Conservation (phyloP, 1,140 invertebrate species). For the Tigriopus japonicus region DNA sequence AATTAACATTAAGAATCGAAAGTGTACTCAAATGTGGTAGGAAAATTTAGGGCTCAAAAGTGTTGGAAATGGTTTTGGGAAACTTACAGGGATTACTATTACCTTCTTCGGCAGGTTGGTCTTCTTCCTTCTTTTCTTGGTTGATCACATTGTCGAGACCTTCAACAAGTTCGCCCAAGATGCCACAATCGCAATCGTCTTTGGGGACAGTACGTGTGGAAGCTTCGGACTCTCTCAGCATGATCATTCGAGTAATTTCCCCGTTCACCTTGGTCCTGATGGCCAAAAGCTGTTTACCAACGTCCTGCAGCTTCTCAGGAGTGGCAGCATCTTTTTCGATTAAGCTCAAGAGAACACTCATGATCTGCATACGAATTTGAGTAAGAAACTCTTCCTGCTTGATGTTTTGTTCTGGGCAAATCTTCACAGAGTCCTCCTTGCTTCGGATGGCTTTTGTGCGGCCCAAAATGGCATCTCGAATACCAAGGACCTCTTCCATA, state of each 20-base stretch:
- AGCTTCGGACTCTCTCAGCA: neutral
- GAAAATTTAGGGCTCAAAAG: too few species aligned
- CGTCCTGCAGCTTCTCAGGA: constrained; percentile 3
- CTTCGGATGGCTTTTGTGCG: constrained; percentile 4
- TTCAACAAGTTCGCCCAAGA: constrained; percentile 2
- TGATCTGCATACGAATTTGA: constrained; percentile 7
- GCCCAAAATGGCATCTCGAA: constrained; percentile 1
- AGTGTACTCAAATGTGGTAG: too few species aligned
- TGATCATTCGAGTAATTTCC: constrained; percentile 11
- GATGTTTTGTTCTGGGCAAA: constrained; percentile 8
- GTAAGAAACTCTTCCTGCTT: constrained; percentile 9
- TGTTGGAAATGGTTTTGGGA: too few species aligned
- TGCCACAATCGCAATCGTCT: constrained; percentile 9
- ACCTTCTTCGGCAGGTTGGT: neutral
- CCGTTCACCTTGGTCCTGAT: constrained; percentile 6
- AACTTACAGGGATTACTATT: too few species aligned
- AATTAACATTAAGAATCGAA: too few species aligned
- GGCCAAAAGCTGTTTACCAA: neutral
- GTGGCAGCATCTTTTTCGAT: constrained; percentile 3
- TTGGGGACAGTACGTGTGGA: neutral
- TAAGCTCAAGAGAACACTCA: neutral
- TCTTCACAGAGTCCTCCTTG: neutral
- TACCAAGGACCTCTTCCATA: neutral
- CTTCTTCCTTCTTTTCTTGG: neutral
- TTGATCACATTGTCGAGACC: neutral